Evolutionary conservation across 1,140 invertebrate genomes (phyloP).

Genomic region (Pinna nobilis): DNA sequence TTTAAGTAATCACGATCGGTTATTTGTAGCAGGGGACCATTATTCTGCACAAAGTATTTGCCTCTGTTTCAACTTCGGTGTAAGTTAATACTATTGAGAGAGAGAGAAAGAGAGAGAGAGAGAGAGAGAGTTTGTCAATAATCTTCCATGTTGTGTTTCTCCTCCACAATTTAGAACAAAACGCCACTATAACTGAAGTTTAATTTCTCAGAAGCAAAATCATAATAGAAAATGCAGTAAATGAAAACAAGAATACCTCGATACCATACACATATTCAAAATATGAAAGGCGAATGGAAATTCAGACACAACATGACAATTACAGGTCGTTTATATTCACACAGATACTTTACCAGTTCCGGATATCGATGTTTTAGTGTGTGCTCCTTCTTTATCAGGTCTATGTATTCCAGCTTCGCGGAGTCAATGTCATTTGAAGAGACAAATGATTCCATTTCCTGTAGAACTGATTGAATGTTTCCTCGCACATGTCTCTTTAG

Average conservation of each 20-base stretch:
- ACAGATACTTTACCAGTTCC: neutral
- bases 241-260: neutral
- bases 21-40: too few species aligned
- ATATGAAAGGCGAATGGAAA: neutral
- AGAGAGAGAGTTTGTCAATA: too few species aligned
- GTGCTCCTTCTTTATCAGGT: neutral
- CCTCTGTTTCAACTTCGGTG: too few species aligned
- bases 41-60: too few species aligned
- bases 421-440: neutral
- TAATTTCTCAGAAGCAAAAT: too few species aligned
- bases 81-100: too few species aligned
- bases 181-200: too few species aligned
- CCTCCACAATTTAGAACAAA: too few species aligned
- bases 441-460: conserved; percentile 6
- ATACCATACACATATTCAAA: neutral
- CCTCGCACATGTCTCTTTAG: conserved; percentile 8
- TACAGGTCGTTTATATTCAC: neutral
- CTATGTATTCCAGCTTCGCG: conserved; percentile 5
- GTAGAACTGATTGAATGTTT: conserved; percentile 10
- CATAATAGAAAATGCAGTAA: neutral
- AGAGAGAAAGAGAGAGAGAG: too few species aligned
- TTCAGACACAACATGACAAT: neutral
- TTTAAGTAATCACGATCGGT: too few species aligned
- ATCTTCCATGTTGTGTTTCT: too few species aligned
- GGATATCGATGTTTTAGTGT: conserved; percentile 16